phyloP scores from a whole-genome alignment of 2,888 invertebrate species.

The Coelogynopora nodosa region DNA sequence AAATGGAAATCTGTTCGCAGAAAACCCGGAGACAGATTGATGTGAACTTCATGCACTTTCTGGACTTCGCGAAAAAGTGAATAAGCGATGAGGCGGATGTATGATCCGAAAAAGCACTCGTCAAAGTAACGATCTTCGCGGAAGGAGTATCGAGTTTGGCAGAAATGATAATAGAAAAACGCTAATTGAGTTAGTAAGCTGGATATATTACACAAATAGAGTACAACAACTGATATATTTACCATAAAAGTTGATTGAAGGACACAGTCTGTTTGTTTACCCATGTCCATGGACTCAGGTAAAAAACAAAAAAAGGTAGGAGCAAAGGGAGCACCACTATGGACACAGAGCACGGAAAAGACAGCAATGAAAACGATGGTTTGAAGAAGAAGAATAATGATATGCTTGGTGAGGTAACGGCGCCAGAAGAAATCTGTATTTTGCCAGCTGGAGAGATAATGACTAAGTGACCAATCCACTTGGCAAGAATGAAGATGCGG shows the following conservation, averaged over 20 bases:
- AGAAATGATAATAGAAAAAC: constrained; percentile 42
- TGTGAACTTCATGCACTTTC: constrained; percentile 26
- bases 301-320: constrained; percentile 35
- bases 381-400: constrained; percentile 29
- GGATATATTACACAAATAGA: background rate
- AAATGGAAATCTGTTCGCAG: constrained; percentile 41
- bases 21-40: constrained; percentile 38
- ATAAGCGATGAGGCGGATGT: constrained; percentile 38
- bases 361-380: constrained; percentile 3
- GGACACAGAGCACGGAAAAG: background rate
- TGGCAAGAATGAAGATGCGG: constrained; percentile 36
- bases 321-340: constrained; percentile 41
- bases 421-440: constrained; percentile 44
- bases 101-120: constrained; percentile 38
- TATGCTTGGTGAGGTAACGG: constrained; percentile 42
- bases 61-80: constrained; percentile 38
- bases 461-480: constrained; percentile 39
- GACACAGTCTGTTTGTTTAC: constrained; percentile 18
- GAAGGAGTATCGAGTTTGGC: constrained; percentile 1
- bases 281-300: background rate
- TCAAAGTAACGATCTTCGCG: constrained; percentile 27
- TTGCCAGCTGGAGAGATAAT: constrained; percentile 43
- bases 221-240: constrained; percentile 34
- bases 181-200: constrained; percentile 10
- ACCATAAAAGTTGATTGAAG: constrained; percentile 38